These are phyloP conservation scores for Micrasema minimum DNA, from an alignment of 1,140 invertebrate genomes.

Conservation along the genomic window DNA sequence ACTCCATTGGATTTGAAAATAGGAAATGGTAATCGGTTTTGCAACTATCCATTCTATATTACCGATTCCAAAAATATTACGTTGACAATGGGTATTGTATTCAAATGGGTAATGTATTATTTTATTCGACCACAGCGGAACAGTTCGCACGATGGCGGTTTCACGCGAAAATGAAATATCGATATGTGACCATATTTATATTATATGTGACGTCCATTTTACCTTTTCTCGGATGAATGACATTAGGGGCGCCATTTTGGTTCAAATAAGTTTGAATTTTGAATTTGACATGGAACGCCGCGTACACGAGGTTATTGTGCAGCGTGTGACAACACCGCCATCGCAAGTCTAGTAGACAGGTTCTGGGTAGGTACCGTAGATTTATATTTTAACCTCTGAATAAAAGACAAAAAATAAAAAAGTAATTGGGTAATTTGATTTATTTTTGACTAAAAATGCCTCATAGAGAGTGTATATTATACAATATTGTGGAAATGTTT, in stretches of 20 bases:
- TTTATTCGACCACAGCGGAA: constrained; percentile 6
- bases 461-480: too few relatives aligned
- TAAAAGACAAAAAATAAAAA: too few relatives aligned
- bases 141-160: not conserved
- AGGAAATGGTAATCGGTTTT: not conserved
- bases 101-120: constrained; percentile 9
- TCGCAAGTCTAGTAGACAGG: too few relatives aligned
- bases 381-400: too few relatives aligned
- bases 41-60: constrained; percentile 5
- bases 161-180: constrained; percentile 32
- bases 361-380: too few relatives aligned
- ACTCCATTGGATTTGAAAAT: not conserved
- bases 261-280: constrained; percentile 20
- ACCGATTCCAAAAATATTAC: constrained; percentile 13
- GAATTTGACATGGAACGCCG: not conserved
- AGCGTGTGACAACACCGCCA: constrained; percentile 26
- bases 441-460: too few relatives aligned
- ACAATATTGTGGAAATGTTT: too few relatives aligned
- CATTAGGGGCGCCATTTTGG: constrained; percentile 5
- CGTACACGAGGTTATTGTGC: constrained; percentile 18
- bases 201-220: not conserved
- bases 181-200: too few relatives aligned
- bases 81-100: constrained; percentile 13
- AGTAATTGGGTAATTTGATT: too few relatives aligned
- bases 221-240: constrained; percentile 9